A percentile compares a stretch with the other conserved stretches of the same genome.
These are phyloP conservation scores for Hydractinia echinata DNA, from an alignment of 30 jellyfish, hydroid and myxozoan genomes.

Conservation along the genomic window DNA sequence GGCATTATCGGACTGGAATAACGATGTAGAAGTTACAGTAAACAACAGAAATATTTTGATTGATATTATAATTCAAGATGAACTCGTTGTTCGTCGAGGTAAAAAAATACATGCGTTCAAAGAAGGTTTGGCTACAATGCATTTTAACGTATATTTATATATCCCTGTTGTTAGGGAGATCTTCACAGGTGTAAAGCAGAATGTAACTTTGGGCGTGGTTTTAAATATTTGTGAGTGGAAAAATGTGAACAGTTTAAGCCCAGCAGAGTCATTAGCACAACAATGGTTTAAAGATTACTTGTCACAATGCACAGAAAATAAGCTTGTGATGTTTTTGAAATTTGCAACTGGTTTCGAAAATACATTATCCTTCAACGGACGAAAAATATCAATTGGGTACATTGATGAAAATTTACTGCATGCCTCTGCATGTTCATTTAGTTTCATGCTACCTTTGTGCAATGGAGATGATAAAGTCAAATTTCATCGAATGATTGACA, in stretches of 20 bases:
- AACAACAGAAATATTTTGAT: slow-evolving; percentile 18
- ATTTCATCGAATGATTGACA: neutral
- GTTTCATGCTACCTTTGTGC: neutral
- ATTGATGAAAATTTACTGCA: neutral
- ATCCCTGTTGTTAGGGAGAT: slow-evolving; percentile 3
- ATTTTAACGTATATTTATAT: slow-evolving; percentile 29
- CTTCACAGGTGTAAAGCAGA: neutral
- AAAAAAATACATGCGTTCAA: slow-evolving; percentile 33
- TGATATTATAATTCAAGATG: slow-evolving; percentile 19
- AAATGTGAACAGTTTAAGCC: too few species aligned
- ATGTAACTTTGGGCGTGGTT: too few species aligned
- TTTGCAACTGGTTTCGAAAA: neutral
- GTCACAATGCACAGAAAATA: neutral
- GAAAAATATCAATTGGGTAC: slow-evolving; percentile 2
- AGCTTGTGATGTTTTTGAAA: neutral
- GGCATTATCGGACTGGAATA: slow-evolving; percentile 34
- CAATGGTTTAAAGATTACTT: too few species aligned
- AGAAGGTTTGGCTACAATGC: slow-evolving; percentile 14
- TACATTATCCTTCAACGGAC: neutral
- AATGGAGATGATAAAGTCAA: neutral
- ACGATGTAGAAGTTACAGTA: slow-evolving; percentile 20
- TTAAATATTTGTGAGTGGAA: too few species aligned
- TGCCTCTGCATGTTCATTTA: neutral
- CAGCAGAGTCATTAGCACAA: too few species aligned
- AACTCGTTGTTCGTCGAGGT: slow-evolving; percentile 24